Base-by-base conservation (phyloP, 2,797 vertebrate genomes). In the Choloepus didactylus region DNA sequence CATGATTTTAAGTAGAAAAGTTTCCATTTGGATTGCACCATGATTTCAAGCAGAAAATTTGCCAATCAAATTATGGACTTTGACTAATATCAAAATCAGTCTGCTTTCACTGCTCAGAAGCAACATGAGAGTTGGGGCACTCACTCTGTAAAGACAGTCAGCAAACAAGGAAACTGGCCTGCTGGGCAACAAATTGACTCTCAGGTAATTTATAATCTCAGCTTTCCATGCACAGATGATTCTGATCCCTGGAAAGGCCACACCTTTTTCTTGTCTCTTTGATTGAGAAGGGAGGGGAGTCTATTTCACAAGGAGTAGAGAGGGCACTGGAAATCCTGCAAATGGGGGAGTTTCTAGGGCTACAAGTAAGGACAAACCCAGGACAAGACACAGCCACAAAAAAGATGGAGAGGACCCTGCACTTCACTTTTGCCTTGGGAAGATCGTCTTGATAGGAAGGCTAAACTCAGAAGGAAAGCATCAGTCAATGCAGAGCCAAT, bases 121-220 rank as follows among this genome's bases (percentile, higher is more conserved):
- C 1, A 73, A 72, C 51, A 21, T 1, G n/a, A 21, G 23, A 62
- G 56, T 0, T 15, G 5, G 5, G 54, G n/a, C 27, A 10, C 7
- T 38, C 9, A 0, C 49, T 41, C 77, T 7, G 5, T 0, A 0
- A 16, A 49, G 67, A 62, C 4, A 11, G 46, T 21, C 38, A 9
- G 2, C 21, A 9, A 44, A 5, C 25, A 31, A 81, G 29, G 46
- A 46, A 64, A 46, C 59, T 6, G 31, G 18, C 0, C 25, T 2
- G 23, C 54, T 54, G 9, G 67, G 49, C 12, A n/a, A 10, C 67
- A 18, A 15, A 38, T 7, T 18, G 4, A 31, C 18, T 81, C 56
- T 19, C 27, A 0, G 21, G 79, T 0, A 12, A n/a, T 1, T 3
- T 9, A 44, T 2, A 38, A 5, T 6, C 51, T 29, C 25, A 5